Evolutionary conservation across 2,888 invertebrate species (phyloP).

Genomic region (Epinotia ramella): DNA sequence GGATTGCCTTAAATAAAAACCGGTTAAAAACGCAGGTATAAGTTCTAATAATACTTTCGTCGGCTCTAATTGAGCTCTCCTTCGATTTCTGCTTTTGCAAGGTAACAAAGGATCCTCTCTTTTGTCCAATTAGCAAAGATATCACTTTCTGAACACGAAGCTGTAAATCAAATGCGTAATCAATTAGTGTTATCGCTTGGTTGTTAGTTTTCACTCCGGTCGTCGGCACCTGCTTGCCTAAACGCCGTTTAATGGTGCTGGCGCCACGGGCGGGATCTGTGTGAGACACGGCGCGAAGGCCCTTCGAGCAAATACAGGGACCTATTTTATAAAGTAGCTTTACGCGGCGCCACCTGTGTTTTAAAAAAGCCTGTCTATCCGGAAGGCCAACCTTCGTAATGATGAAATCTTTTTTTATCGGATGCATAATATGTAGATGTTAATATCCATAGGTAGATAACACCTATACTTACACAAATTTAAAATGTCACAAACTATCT

Average conservation of each 20-base stretch:
- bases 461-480: no score
- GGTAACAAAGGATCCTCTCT: background rate
- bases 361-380: background rate
- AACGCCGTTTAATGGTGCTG: constrained; percentile 41
- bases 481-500: no score
- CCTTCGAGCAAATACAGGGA: background rate
- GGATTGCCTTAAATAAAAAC: background rate
- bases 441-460: no score
- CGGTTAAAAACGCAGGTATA: no score
- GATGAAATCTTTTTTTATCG: background rate
- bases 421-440: no score
- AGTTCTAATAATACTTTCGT: background rate
- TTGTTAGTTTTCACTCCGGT: constrained; percentile 41
- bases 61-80: background rate
- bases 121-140: background rate
- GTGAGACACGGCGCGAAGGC: constrained; percentile 4
- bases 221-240: constrained; percentile 38
- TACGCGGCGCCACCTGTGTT: background rate
- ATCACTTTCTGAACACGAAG: constrained; percentile 18
- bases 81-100: background rate
- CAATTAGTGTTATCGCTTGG: constrained; percentile 39
- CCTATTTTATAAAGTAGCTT: background rate
- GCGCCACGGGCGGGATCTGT: background rate
- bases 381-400: background rate
- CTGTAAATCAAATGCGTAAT: constrained; percentile 37